Percentiles rank a stretch among this genome's conserved stretches.
Evolutionary conservation across 2,797 vertebrate genomes (phyloP).

Genomic region (Halcyon leucocephala): DNA sequence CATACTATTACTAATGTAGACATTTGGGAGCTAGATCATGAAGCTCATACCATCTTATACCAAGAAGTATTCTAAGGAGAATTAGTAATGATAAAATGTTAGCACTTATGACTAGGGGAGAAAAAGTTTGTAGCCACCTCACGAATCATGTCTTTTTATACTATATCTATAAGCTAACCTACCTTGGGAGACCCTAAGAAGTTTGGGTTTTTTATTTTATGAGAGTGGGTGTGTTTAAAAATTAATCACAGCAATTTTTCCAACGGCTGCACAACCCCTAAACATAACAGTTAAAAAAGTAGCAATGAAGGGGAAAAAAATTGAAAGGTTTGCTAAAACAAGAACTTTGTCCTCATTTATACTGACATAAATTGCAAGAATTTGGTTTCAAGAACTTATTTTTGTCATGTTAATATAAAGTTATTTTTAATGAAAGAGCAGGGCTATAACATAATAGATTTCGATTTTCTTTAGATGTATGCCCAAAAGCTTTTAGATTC

Average conservation of each 20-base stretch:
- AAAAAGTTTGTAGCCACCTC: neutral
- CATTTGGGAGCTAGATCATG: neutral
- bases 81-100: constrained; percentile 31
- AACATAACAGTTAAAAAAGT: constrained; percentile 27
- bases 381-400: constrained; percentile 47
- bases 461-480: constrained; percentile 72
- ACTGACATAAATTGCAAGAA: constrained; percentile 40
- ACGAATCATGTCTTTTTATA: constrained; percentile 18
- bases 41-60: neutral
- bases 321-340: constrained; percentile 11
- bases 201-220: neutral
- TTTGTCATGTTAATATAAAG: constrained; percentile 52
- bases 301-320: neutral
- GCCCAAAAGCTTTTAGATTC: constrained; percentile 75
- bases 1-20: neutral
- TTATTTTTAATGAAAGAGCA: constrained; percentile 74
- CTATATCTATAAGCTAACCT: neutral
- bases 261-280: neutral
- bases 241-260: neutral
- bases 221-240: neutral
- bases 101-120: neutral
- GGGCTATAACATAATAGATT: constrained; percentile 58
- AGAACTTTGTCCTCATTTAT: constrained; percentile 29
- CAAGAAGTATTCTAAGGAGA: neutral
- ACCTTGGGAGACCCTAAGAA: neutral